A percentile compares a stretch with the other conserved stretches of the same genome.
Conservation (phyloP, 2,113 vertebrate species). For the Capricornis sumatraensis region DNA sequence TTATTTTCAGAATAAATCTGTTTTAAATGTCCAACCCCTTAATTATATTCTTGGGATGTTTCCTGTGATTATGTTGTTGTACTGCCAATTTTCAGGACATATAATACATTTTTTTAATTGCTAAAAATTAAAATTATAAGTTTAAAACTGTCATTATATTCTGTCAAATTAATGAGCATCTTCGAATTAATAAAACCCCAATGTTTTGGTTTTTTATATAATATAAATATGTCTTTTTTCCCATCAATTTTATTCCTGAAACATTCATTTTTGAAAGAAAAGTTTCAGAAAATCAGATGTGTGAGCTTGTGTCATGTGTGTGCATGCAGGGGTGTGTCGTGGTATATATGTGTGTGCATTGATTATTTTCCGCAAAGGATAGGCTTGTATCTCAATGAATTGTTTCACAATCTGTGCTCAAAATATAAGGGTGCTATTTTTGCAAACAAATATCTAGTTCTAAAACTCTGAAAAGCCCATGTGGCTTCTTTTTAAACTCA, state of each 20-base stretch:
- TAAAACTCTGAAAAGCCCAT: not conserved
- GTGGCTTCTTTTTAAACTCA: not conserved
- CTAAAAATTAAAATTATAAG: not conserved
- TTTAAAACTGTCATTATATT: not conserved
- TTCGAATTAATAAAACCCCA: not conserved
- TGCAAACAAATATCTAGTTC: not conserved
- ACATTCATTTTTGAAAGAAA: not conserved
- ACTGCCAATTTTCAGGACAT: not conserved
- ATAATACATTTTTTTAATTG: not conserved
- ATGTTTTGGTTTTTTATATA: not conserved
- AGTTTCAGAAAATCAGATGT: not conserved
- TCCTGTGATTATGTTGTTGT: not conserved
- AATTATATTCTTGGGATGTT: not conserved
- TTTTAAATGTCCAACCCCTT: not conserved
- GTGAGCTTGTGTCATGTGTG: not conserved
- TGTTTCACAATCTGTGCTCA: not conserved
- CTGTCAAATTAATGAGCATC: not conserved
- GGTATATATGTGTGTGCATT: not conserved
- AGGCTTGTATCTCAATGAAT: not conserved
- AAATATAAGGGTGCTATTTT: not conserved
- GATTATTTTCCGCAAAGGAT: not conserved
- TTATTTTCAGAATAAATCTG: not conserved
- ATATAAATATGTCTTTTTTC: not conserved
- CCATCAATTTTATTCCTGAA: not conserved
- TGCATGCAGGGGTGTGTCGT: fast-evolving